phyloP scores from a whole-genome alignment of 1,140 invertebrate genomes.

The Pseudomyrmex pallidus region DNA sequence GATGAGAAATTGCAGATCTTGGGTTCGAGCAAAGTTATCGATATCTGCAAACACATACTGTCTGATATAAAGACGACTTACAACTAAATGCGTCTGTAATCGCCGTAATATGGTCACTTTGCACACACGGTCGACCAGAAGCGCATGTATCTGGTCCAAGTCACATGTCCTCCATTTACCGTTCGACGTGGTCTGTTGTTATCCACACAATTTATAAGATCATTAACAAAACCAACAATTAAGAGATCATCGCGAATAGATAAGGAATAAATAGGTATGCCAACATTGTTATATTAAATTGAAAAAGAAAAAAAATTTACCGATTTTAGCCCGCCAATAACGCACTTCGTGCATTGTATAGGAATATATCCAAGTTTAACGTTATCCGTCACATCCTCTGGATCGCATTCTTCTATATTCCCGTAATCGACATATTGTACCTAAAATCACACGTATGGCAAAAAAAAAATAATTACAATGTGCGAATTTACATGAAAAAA shows the following conservation, averaged over 20 bases:
- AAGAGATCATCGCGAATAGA: not conserved
- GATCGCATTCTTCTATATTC: conserved; percentile 84
- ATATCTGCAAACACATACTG: conserved; percentile 18
- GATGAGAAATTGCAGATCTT: not conserved
- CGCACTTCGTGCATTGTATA: conserved; percentile 81
- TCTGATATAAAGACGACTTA: conserved; percentile 36
- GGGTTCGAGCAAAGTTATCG: conserved; percentile 22
- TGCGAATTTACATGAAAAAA: too few species aligned
- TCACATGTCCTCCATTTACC: conserved; percentile 72
- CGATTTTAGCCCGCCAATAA: conserved; percentile 79
- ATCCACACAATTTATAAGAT: not conserved
- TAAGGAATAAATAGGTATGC: too few species aligned
- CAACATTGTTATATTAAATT: conserved; percentile 44
- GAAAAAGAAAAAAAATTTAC: conserved; percentile 73
- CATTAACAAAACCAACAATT: not conserved
- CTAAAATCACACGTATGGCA: conserved; percentile 47
- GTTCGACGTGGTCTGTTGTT: conserved; percentile 39
- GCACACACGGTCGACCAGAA: conserved; percentile 76
- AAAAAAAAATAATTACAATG: not conserved
- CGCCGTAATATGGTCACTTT: conserved; percentile 64
- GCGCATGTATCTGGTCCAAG: conserved; percentile 78
- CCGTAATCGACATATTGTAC: conserved; percentile 86
- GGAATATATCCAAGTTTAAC: conserved; percentile 87
- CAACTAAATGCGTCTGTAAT: conserved; percentile 42
- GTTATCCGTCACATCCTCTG: conserved; percentile 86